Evolutionary conservation across 2,888 invertebrate species (phyloP), one percentile per base, ranked within the genome.

Genomic region (Eupithecia pulchellata): DNA sequence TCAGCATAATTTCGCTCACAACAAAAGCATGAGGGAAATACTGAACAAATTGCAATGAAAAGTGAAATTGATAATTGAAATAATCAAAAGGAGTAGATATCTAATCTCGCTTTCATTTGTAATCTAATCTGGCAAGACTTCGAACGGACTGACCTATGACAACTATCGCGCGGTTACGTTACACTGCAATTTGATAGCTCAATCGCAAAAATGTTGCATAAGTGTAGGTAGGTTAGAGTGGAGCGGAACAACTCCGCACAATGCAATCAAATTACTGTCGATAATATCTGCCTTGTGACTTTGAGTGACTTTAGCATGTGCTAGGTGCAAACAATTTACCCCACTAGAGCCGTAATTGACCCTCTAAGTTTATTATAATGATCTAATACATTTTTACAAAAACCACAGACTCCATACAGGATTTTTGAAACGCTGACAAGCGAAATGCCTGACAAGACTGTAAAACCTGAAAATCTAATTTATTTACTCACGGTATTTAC

Each of bases 101-200:
- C 83, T 86, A 83, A 88, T 87, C 84, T 78, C 64, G 69, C 74
- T 74, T 76, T 75, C 77, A 79, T 81, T 79, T 77, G 89, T 88
- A 91, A 91, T 92, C 91, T 92, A 89, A 92, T 92, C 91, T 86
- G 69, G 76, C 64, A 78, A 77, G 79, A 78, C 83, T 81, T 84
- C 85, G 86, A 89, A 79, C 78, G 76, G 76, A 90, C 92, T 92
- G 92, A 93, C 93, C 93, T 93, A 91, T 86, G 88, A 78, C 90
- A 91, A 91, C 84, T 81, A 82, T 82, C 73, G 70, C 84, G 81
- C 81, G 81, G 79, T 84, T 84, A 78, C 82, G 84, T 78, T 83
- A 82, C 83, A 80, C 69, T 77, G 89, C 80, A 81, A 84, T 81
- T 80, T 83, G 82, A 86, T 88, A 88, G 85, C 78, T 79, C 80